Percentiles rank a stretch among this genome's conserved stretches.
These are phyloP conservation scores for Chionomys nivalis DNA, from an alignment of 2,113 vertebrate genomes.

Conservation along the genomic window DNA sequence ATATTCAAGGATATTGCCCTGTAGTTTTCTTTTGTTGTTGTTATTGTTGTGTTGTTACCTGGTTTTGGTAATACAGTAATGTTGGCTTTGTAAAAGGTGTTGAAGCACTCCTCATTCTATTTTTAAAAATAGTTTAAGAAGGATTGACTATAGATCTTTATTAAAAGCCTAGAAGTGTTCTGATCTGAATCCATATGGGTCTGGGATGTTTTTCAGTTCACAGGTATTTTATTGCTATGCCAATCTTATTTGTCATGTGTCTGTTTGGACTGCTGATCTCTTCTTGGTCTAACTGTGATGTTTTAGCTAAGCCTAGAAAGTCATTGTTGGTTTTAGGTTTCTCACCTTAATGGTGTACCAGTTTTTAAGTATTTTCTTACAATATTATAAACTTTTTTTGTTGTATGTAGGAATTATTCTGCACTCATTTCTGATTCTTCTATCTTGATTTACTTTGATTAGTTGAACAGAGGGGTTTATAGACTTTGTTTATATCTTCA, in stretches of 20 bases:
- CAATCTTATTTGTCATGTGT: neutral
- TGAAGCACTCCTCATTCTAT: neutral
- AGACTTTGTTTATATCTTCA: neutral
- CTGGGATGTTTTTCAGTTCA: neutral
- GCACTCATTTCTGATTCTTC: neutral
- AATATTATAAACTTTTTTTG: neutral
- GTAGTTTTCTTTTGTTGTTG: neutral
- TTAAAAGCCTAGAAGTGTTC: neutral
- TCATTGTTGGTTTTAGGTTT: neutral
- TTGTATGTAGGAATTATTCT: neutral
- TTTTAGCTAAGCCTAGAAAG: neutral
- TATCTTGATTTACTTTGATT: neutral
- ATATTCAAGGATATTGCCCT: neutral
- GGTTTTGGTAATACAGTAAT: neutral
- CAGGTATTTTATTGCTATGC: neutral
- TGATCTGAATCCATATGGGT: neutral
- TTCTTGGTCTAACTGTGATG: neutral
- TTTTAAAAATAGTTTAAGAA: neutral
- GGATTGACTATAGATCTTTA: neutral
- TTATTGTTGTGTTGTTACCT: neutral
- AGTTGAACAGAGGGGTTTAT: neutral
- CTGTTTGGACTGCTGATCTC: neutral
- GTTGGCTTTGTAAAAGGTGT: neutral
- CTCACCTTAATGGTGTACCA: neutral
- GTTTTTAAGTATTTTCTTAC: neutral